Evolutionary conservation across 2,113 vertebrate genomes (phyloP).

Genomic region (Plecotus auritus): DNA sequence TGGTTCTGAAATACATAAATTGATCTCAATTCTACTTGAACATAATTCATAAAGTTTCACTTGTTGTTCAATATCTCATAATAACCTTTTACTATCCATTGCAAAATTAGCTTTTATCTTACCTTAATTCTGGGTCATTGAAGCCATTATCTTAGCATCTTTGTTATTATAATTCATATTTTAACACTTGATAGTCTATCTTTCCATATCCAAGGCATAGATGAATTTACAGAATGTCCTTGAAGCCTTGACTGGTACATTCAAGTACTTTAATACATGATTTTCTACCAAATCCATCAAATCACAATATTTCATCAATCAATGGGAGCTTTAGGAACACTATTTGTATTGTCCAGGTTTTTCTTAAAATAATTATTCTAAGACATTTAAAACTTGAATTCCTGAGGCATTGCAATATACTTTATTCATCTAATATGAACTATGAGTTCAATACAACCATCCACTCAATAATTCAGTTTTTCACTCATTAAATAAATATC

Average conservation of each 20-base stretch:
- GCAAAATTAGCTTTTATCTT: neutral
- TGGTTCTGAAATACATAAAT: neutral
- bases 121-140: neutral
- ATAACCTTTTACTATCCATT: neutral
- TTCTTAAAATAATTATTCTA: neutral
- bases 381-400: neutral
- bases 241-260: neutral
- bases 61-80: neutral
- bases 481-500: neutral
- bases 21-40: neutral
- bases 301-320: neutral
- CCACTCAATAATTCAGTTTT: neutral
- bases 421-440: neutral
- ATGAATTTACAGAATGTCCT: neutral
- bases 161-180: neutral
- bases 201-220: neutral
- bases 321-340: neutral
- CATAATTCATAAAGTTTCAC: neutral
- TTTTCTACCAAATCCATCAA: neutral
- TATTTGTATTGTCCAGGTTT: neutral
- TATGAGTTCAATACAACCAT: neutral
- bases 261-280: too few relatives aligned
- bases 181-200: neutral
- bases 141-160: neutral
- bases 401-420: neutral